phyloP scores from a whole-genome alignment of 2,888 invertebrate genomes.

The Ennomos fuscantarius region DNA sequence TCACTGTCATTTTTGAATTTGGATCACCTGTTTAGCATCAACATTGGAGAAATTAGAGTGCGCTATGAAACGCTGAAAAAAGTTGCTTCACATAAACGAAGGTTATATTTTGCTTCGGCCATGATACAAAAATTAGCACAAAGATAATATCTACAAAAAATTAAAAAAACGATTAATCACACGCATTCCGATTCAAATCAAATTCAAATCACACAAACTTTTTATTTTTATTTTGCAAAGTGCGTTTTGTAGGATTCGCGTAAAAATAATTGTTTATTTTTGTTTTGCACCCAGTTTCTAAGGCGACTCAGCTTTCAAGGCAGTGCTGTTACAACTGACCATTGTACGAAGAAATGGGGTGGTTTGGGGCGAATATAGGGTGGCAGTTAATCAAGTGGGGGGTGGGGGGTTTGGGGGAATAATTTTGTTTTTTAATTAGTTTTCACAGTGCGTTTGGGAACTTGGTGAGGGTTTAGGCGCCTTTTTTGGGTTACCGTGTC shows the following conservation, averaged over 20 bases:
- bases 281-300: constrained; percentile 80
- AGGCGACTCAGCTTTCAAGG: constrained; percentile 76
- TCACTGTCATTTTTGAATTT: constrained; percentile 65
- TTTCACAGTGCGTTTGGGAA: constrained; percentile 69
- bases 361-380: constrained; percentile 49
- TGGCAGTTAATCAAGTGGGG: constrained; percentile 69
- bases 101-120: constrained; percentile 60
- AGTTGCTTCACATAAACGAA: constrained; percentile 52
- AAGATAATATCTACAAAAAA: constrained; percentile 22
- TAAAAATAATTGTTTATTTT: constrained; percentile 71
- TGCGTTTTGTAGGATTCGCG: constrained; percentile 31
- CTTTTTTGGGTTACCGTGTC: constrained; percentile 42
- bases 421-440: constrained; percentile 82
- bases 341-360: constrained; percentile 74
- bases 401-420: constrained; percentile 65
- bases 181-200: constrained; percentile 2
- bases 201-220: constrained; percentile 4
- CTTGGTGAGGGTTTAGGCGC: constrained; percentile 38
- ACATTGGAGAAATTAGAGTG: constrained; percentile 5
- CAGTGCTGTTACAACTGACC: constrained; percentile 77
- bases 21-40: constrained; percentile 10
- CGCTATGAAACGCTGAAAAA: constrained; percentile 32
- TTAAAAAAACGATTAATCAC: constrained; percentile 7
- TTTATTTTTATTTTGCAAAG: background rate
- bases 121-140: constrained; percentile 56